Conservation (phyloP, 2,797 vertebrate species). For the Botia kubotai region DNA sequence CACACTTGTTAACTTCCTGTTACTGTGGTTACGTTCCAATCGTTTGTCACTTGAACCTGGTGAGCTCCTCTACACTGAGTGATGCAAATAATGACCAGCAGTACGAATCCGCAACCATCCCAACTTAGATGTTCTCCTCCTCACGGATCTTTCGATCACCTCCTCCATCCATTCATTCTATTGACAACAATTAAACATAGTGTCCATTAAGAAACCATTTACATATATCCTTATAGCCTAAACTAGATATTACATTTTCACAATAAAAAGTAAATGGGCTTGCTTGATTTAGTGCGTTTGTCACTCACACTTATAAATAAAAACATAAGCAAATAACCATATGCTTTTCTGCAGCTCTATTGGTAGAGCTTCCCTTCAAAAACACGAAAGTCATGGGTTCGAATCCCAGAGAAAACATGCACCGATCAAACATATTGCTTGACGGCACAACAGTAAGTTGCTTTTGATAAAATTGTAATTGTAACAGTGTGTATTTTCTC, state of each 20-base stretch:
- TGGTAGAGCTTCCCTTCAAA: not conserved
- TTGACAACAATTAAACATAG: too few relatives aligned
- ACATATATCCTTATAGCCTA: too few relatives aligned
- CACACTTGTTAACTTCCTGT: slow-evolving; percentile 27
- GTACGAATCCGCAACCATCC: not conserved
- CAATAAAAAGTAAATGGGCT: too few relatives aligned
- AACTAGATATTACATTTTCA: too few relatives aligned
- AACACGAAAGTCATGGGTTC: not conserved
- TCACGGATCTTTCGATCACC: not conserved
- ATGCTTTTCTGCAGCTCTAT: not conserved
- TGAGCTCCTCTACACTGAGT: not conserved
- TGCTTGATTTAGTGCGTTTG: not conserved
- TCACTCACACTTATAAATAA: not conserved
- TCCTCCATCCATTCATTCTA: too few relatives aligned
- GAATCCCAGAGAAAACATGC: not conserved
- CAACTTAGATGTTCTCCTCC: not conserved
- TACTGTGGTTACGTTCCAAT: slow-evolving; percentile 16
- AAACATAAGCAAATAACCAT: not conserved
- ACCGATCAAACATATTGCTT: not conserved
- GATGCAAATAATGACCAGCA: slow-evolving; percentile 6
- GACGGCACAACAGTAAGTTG: not conserved
- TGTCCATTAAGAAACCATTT: too few relatives aligned
- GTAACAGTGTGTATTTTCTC: not conserved
- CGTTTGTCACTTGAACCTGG: not conserved
- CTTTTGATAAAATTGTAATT: not conserved